These are phyloP conservation scores for Indri indri DNA, from an alignment of 2,113 vertebrate species.

Conservation along the genomic window DNA sequence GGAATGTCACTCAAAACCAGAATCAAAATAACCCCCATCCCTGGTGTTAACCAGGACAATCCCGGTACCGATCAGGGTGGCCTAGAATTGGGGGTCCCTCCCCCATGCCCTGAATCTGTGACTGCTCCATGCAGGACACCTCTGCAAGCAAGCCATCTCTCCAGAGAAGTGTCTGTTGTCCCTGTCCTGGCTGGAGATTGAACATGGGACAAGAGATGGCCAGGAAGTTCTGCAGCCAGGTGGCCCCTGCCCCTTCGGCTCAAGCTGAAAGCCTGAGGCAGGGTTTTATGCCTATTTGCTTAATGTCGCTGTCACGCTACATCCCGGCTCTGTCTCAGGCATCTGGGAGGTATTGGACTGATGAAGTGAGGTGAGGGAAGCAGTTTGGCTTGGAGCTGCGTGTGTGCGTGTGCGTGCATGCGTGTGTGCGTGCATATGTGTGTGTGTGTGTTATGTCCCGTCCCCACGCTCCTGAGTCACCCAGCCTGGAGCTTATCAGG, in stretches of 20 bases:
- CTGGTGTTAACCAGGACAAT: background rate
- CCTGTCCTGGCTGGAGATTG: background rate
- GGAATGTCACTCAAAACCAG: background rate
- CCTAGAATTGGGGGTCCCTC: background rate
- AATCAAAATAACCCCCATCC: background rate
- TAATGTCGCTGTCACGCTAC: background rate
- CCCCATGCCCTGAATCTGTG: background rate
- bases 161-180: too few relatives aligned
- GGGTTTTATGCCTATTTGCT: background rate
- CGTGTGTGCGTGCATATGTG: background rate
- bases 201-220: background rate
- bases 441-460: background rate
- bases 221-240: background rate
- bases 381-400: background rate
- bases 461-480: background rate
- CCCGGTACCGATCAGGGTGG: background rate
- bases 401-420: background rate
- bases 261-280: background rate
- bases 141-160: accelerated
- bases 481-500: background rate
- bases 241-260: background rate
- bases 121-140: background rate
- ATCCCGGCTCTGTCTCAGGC: background rate
- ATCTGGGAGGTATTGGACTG: background rate
- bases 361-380: too few relatives aligned